A percentile compares a stretch with the other conserved stretches of the same genome.
Conservation (phyloP, 1,140 invertebrate genomes). For the Drosophila kikkawai region DNA sequence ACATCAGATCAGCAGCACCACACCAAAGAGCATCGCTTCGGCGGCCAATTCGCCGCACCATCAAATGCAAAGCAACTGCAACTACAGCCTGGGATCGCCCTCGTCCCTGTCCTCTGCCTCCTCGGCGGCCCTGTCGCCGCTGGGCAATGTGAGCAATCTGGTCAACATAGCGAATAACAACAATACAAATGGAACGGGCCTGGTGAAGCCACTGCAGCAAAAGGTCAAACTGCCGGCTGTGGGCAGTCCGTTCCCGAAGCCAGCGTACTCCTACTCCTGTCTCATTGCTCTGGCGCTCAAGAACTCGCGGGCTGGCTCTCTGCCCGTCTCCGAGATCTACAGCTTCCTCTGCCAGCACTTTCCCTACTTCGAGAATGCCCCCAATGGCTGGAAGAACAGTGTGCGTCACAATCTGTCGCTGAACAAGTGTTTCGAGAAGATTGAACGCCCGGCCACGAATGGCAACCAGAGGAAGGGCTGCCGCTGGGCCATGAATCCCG, state of each 20-base stretch:
- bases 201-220: conserved; percentile 85
- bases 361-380: conserved; percentile 98
- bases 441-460: conserved; percentile 94
- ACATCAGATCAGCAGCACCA: conserved; percentile 54
- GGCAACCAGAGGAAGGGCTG: conserved; percentile 94
- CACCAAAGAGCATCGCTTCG: conserved; percentile 81
- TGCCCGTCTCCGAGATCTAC: conserved; percentile 99
- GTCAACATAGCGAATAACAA: conserved; percentile 46
- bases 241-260: conserved; percentile 95
- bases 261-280: conserved; percentile 98
- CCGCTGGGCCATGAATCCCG: conserved; percentile 98
- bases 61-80: conserved; percentile 55
- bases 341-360: conserved; percentile 99
- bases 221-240: conserved; percentile 85
- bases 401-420: conserved; percentile 97
- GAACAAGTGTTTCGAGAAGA: conserved; percentile 99
- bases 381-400: conserved; percentile 99
- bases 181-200: conserved; percentile 9
- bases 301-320: conserved; percentile 96
- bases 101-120: conserved; percentile 49
- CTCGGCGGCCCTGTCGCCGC: conserved; percentile 46
- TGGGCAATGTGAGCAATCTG: conserved; percentile 51
- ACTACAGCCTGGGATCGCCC: conserved; percentile 57
- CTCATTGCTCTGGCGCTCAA: conserved; percentile 98
- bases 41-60: conserved; percentile 70